A percentile compares a stretch with the other conserved stretches of the same genome.
These are phyloP conservation scores for Protobothrops mucrosquamatus DNA, from an alignment of 2,113 vertebrate species.

Conservation along the genomic window DNA sequence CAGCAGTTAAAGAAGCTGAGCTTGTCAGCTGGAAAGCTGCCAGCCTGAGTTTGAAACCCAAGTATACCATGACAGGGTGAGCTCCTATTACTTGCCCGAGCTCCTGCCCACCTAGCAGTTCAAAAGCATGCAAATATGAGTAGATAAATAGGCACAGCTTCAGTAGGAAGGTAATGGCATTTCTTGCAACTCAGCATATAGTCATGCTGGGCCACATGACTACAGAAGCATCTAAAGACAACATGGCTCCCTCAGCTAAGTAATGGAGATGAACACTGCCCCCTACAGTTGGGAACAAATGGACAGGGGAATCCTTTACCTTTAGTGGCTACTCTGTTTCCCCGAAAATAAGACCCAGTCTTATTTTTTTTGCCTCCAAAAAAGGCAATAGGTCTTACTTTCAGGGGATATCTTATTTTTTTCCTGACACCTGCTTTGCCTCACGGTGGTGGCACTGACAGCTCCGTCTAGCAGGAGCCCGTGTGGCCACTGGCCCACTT, in stretches of 20 bases:
- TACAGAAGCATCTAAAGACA: not conserved
- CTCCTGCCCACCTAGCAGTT: not conserved
- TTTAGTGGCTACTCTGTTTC: not conserved
- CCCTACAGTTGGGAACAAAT: no score
- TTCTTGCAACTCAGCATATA: not conserved
- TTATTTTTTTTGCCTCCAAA: no score
- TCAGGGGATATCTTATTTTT: no score
- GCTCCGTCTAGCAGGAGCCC: no score
- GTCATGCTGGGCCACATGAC: not conserved
- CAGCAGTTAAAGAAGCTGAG: not conserved
- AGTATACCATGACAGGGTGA: not conserved
- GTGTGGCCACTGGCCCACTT: no score
- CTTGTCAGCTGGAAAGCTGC: not conserved
- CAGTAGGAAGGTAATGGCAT: not conserved
- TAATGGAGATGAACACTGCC: no score
- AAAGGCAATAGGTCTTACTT: no score
- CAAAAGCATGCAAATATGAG: not conserved
- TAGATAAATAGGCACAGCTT: not conserved
- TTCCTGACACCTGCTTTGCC: no score
- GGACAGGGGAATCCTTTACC: not conserved
- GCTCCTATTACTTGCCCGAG: not conserved
- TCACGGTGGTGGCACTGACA: no score
- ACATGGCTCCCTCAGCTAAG: not conserved
- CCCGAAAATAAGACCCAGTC: no score
- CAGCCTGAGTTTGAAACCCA: not conserved